These are phyloP conservation scores for Eupelmus urozonus DNA, from an alignment of 2,888 invertebrate species.

Conservation along the genomic window DNA sequence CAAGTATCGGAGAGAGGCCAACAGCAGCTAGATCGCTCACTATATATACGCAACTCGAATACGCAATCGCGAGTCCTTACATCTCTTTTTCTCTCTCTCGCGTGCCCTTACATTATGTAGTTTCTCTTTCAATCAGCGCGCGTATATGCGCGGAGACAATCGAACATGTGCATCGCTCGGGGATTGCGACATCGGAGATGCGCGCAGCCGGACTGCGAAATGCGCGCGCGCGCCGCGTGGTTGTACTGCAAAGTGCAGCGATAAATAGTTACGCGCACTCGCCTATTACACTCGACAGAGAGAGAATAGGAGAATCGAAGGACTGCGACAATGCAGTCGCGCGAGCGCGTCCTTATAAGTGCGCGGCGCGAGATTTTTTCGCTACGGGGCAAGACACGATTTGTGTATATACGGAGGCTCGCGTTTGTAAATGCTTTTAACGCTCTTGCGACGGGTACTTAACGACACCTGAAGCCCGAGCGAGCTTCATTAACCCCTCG, in stretches of 20 bases:
- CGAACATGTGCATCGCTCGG: too few species aligned
- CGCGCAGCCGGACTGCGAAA: slow-evolving; percentile 26
- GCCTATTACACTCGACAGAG: background rate
- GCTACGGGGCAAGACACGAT: slow-evolving; percentile 42
- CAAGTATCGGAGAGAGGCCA: background rate
- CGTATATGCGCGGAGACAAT: background rate
- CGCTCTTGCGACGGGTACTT: slow-evolving; percentile 52
- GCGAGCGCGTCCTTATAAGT: too few species aligned
- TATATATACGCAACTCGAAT: background rate
- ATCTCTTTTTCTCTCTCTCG: background rate
- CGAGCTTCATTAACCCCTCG: slow-evolving; percentile 30
- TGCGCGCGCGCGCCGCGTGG: slow-evolving; percentile 16
- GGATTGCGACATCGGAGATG: slow-evolving; percentile 27
- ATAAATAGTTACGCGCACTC: background rate
- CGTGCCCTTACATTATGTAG: background rate
- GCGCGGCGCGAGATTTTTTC: slow-evolving; percentile 15
- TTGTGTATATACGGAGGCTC: slow-evolving; percentile 13
- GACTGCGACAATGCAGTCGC: too few species aligned
- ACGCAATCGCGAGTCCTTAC: background rate
- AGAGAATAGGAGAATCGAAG: background rate
- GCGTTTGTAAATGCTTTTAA: slow-evolving; percentile 51
- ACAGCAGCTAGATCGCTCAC: background rate
- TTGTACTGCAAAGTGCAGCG: slow-evolving; percentile 3
- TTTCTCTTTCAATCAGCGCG: background rate
- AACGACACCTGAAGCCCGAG: slow-evolving; percentile 61